A percentile compares a stretch with the other conserved stretches of the same genome.
These are phyloP conservation scores for Petrocephalus schoutedeni DNA, from an alignment of 2,797 vertebrate species.

Conservation along the genomic window DNA sequence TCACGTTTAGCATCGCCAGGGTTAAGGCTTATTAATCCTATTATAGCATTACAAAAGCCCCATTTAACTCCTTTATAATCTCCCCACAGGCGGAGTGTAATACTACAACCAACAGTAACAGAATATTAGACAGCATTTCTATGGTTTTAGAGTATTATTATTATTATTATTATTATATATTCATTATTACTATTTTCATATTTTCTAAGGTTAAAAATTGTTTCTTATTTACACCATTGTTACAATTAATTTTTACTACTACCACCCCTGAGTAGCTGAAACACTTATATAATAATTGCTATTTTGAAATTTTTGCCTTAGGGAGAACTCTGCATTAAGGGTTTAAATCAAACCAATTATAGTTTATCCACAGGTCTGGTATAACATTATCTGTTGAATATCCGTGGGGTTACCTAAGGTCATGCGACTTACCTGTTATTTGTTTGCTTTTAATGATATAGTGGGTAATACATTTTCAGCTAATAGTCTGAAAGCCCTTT, in stretches of 20 bases:
- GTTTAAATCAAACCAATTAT: background rate
- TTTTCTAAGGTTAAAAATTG: background rate
- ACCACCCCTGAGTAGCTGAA: background rate
- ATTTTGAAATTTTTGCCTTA: background rate
- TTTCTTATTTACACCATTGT: background rate
- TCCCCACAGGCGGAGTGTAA: background rate
- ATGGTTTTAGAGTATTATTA: background rate
- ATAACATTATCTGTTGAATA: background rate
- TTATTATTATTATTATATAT: background rate
- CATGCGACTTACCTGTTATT: background rate
- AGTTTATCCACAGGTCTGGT: background rate
- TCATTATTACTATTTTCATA: constrained; percentile 3
- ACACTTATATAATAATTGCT: background rate
- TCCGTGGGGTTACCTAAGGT: background rate
- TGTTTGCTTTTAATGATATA: background rate
- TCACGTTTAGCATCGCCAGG: background rate
- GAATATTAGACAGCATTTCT: background rate
- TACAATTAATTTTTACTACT: background rate
- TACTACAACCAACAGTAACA: background rate
- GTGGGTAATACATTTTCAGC: background rate
- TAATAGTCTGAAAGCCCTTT: background rate
- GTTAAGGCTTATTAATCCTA: background rate
- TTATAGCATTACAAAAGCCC: background rate
- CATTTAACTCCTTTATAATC: background rate
- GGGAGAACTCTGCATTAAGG: background rate